Evolutionary conservation across 2,888 invertebrate species (phyloP), one percentile per base, ranked within the genome.

Genomic region (Drosophila vallismaia): DNA sequence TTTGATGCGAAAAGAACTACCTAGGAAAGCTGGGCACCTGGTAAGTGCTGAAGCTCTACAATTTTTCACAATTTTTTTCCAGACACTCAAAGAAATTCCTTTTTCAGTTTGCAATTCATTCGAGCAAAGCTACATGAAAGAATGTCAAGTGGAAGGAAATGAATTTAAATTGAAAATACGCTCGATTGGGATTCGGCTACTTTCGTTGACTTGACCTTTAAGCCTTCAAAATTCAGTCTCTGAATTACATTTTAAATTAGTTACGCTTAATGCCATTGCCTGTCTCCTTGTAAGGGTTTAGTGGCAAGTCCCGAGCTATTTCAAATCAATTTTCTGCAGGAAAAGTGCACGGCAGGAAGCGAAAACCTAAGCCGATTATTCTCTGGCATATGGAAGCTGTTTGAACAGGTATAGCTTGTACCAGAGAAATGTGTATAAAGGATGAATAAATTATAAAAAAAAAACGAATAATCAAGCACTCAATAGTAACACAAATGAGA

Each of bases 301-400:
- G 68, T 46, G 74, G 67, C 52, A 46, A 60, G 45, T 56, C 56
- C 7, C 59, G 53, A 10, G 44, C 58, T 26, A 52, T 66, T 66
- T 36, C 45, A 63, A 75, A 68, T 66, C 50, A 71, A 53, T 55
- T 79, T 70, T 14, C 57, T 36, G 46, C 64, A 40, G 66, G 58
- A 88, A 9, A 83, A 74, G 72, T 79, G 77, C 79, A 76, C 53
- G 19, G 49, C 31, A 50, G 66, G 46, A 63, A 19, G 40, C 40
- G 52, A 71, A 72, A 71, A 48, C 60, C 66, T 79, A 83, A 82
- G 72, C 86, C 54, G 69, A 69, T 82, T 74, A 83, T 66, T 52
- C 24, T 45, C 28, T 14, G 62, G 70, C 67, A 74, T 14, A 4
- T 14, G 36, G 7, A 53, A 53, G 74, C 74, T 79, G 28, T 50